These are phyloP conservation scores for Syngnathoides biaculeatus DNA, from an alignment of 2,113 vertebrate species.

Conservation along the genomic window DNA sequence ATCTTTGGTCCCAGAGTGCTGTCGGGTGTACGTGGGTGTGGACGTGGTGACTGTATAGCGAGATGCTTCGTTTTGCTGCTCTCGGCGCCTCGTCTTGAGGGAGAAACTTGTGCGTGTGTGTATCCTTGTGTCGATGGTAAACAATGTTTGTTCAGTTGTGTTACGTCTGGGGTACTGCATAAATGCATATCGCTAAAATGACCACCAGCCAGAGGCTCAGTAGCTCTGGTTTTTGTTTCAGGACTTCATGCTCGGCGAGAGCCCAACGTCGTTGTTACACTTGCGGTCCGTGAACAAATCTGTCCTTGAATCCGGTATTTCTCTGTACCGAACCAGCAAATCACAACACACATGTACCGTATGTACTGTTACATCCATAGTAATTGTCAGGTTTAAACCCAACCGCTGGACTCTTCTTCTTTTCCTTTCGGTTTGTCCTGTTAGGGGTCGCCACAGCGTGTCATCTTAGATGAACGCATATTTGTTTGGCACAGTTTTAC, in stretches of 20 bases:
- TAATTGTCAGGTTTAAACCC: too few species aligned
- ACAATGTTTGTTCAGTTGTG: background rate
- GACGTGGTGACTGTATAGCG: slow-evolving; percentile 10
- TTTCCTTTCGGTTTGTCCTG: too few species aligned
- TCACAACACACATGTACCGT: background rate
- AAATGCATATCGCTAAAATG: background rate
- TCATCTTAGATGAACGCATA: too few species aligned
- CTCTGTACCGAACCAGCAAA: background rate
- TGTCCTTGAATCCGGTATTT: background rate
- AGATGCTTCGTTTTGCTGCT: slow-evolving; percentile 43
- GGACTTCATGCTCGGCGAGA: too few species aligned
- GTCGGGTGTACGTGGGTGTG: slow-evolving; percentile 13
- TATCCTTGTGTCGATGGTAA: background rate
- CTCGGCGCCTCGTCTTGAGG: slow-evolving; percentile 50
- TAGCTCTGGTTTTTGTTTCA: too few species aligned
- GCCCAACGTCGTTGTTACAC: background rate
- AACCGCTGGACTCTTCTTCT: too few species aligned
- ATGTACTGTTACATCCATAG: background rate
- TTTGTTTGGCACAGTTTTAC: too few species aligned
- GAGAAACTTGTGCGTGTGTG: slow-evolving; percentile 23
- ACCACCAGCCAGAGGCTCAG: background rate
- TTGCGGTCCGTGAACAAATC: background rate
- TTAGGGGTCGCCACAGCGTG: too few species aligned
- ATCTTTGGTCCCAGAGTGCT: background rate
- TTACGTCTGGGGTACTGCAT: background rate